A percentile compares a stretch with the other conserved stretches of the same genome.
These are phyloP conservation scores for Ischnus inquisitorius DNA, from an alignment of 2,888 invertebrate genomes.

Conservation along the genomic window DNA sequence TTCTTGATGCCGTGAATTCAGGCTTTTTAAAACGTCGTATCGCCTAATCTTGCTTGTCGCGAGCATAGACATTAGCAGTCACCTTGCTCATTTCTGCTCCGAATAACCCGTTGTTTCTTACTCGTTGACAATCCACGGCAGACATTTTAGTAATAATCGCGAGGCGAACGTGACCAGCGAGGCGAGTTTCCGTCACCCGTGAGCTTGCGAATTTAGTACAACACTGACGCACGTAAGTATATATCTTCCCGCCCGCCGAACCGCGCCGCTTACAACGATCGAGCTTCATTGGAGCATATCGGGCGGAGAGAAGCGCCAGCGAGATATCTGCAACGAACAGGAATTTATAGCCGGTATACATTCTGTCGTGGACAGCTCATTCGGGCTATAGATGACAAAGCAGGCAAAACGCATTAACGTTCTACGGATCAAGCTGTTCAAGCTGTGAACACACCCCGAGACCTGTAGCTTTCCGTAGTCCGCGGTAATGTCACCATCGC, in stretches of 20 bases:
- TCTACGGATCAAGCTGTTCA: not conserved
- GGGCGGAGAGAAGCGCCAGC: constrained; percentile 30
- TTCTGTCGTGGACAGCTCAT: constrained; percentile 37
- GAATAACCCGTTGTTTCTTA: constrained; percentile 3
- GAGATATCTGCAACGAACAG: constrained; percentile 53
- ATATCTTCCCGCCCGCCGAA: not conserved
- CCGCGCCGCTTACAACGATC: not conserved
- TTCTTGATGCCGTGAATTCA: too few species aligned
- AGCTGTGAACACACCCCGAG: too few species aligned
- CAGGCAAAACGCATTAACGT: constrained; percentile 16
- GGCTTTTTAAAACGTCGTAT: too few species aligned
- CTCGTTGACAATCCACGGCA: constrained; percentile 25
- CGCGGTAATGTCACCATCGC: not conserved
- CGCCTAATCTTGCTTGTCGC: not conserved
- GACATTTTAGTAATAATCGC: constrained; percentile 2
- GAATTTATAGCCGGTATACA: constrained; percentile 43
- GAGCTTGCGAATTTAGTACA: constrained; percentile 9
- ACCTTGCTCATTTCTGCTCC: not conserved
- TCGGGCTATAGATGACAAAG: constrained; percentile 19
- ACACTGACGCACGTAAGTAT: not conserved
- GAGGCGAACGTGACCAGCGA: constrained; percentile 28
- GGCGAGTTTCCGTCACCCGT: constrained; percentile 37
- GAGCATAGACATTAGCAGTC: not conserved
- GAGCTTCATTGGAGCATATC: constrained; percentile 44
- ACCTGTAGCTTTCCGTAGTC: not conserved